Evolutionary conservation across 2,888 invertebrate species (phyloP), one percentile per base, ranked within the genome.

Genomic region (Caenorhabditis sinica): DNA sequence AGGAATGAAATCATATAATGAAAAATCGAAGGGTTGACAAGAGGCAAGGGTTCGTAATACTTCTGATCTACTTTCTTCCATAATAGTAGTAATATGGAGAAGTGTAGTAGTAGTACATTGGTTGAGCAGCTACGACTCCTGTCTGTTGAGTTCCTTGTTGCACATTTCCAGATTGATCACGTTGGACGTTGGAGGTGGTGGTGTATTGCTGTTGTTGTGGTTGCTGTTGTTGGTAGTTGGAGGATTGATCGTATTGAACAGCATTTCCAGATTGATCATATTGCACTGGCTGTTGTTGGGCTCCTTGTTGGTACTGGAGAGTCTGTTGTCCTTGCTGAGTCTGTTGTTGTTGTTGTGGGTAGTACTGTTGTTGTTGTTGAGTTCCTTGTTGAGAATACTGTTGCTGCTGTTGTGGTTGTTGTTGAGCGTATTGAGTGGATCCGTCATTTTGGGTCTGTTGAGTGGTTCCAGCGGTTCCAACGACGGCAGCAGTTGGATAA

Each of bases 401-500:
- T 53, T 53, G 69, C 25, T 61, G 56, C n/a, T 73, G 74, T 30
- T 77, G 76, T 58, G 68, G 63, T 36, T 53, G 43, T 43, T 75
- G 68, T 40, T 80, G 83, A 43, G 30, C 51, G 60, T 80, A 63
- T 69, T 69, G 69, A 25, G 66, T 36, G 13, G 56, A 43, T 36
- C 71, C 71, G 56, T 72, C 79, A 13, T 83, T 68, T 56, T 80
- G 71, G 8, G 83, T 72, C 49, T 76, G 76, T 36, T 69, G 69
- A 23, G 69, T 56, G 25, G 23, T 40, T 17, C 53, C 69, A 5
- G 69, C 36, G 53, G 69, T 69, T 56, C 69, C 69, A 17, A 53
- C 69, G 23, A 76, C 82, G 20, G 79, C 79, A 49, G 81, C 76
- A 17, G 86, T 85, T 61, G 87, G 83, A 56, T 83, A 83, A 33